These are phyloP conservation scores for Oreotrochilus melanogaster DNA, from an alignment of 2,113 vertebrate species.

Conservation along the genomic window DNA sequence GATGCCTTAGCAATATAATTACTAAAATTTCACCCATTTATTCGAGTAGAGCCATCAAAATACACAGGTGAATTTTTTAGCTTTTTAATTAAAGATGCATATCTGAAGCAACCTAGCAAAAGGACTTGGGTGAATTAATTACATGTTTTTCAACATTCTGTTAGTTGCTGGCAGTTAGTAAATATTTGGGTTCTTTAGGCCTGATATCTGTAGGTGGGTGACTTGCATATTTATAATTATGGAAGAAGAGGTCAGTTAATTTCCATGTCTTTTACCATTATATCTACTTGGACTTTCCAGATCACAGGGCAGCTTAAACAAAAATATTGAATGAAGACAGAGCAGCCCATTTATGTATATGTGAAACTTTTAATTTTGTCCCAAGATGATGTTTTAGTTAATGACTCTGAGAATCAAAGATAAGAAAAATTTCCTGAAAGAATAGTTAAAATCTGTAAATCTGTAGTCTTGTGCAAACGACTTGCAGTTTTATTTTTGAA, in stretches of 20 bases:
- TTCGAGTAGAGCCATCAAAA: not conserved
- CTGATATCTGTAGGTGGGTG: not conserved
- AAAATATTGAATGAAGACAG: not conserved
- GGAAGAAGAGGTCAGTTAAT: not conserved
- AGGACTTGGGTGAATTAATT: slow-evolving; percentile 35
- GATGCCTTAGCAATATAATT: slow-evolving; percentile 12
- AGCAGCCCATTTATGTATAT: not conserved
- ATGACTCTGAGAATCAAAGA: not conserved
- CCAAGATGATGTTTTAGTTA: not conserved
- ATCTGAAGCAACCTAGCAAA: slow-evolving; percentile 16
- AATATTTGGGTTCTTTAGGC: not conserved
- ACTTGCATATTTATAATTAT: not conserved
- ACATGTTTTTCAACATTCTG: not conserved
- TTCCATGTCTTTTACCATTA: not conserved
- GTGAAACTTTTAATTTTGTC: not conserved
- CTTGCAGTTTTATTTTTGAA: not conserved
- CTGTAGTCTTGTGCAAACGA: not conserved
- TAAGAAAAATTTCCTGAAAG: not conserved
- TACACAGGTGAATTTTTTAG: not conserved
- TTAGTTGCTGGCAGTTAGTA: not conserved
- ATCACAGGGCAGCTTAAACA: not conserved
- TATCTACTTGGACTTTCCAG: not conserved
- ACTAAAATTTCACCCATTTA: slow-evolving; percentile 5
- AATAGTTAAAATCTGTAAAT: not conserved
- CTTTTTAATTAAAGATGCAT: slow-evolving; percentile 36